phyloP scores from a whole-genome alignment of 2,113 vertebrate species.

The Oryzias javanicus region DNA sequence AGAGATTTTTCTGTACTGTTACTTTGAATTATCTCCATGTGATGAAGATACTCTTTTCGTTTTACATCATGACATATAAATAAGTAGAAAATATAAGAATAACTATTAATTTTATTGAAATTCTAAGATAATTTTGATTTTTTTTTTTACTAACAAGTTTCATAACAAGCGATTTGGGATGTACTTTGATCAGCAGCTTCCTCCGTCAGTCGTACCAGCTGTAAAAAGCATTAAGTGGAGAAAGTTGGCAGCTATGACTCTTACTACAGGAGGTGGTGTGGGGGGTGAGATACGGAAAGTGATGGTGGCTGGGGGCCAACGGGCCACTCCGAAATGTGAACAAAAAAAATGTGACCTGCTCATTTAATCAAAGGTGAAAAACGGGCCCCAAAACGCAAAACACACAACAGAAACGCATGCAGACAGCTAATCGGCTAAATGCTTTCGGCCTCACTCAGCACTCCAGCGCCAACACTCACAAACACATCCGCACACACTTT shows the following conservation, averaged over 20 bases:
- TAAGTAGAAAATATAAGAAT: too few relatives aligned
- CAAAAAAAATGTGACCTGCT: too few relatives aligned
- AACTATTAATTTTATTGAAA: too few relatives aligned
- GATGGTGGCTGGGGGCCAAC: conserved; percentile 43
- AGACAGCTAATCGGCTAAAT: conserved; percentile 10
- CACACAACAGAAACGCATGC: conserved; percentile 9
- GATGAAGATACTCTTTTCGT: too few relatives aligned
- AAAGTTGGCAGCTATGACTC: conserved; percentile 52
- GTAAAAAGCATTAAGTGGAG: conserved; percentile 63
- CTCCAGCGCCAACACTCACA: conserved; percentile 55
- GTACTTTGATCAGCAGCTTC: conserved; percentile 50
- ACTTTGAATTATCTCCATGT: too few relatives aligned
- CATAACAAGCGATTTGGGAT: neutral
- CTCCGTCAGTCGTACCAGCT: conserved; percentile 48
- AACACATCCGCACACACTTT: conserved; percentile 69
- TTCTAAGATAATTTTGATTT: too few relatives aligned
- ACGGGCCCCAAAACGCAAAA: conserved; percentile 6
- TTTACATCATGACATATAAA: too few relatives aligned
- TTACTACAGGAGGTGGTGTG: conserved; percentile 37
- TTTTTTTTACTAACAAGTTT: too few relatives aligned
- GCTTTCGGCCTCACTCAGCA: conserved; percentile 50
- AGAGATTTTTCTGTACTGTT: too few relatives aligned
- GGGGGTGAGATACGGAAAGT: conserved; percentile 46
- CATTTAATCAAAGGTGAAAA: conserved; percentile 6
- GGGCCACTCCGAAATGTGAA: conserved; percentile 42